Evolutionary conservation across 2,888 invertebrate species (phyloP).

Genomic region (Caenorhabditis panamensis): DNA sequence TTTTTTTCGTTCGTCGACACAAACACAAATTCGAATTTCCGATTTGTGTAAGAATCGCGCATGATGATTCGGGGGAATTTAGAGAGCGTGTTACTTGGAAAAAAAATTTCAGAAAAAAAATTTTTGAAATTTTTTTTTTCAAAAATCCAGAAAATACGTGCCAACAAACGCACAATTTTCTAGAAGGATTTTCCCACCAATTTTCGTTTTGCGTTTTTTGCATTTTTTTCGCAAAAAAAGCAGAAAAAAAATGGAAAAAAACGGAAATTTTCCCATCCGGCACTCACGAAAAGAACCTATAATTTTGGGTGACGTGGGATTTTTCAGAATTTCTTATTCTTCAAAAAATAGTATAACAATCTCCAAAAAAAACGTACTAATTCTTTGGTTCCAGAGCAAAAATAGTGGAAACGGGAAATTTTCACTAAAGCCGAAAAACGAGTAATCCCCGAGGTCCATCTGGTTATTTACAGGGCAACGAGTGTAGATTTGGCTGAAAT

Average conservation of each 20-base stretch:
- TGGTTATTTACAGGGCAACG: background rate
- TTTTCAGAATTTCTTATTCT: background rate
- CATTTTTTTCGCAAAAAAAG: background rate
- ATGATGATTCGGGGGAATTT: background rate
- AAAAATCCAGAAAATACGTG: background rate
- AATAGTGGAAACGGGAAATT: background rate
- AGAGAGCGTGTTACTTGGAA: background rate
- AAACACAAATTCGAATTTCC: slow-evolving; percentile 26
- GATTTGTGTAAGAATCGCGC: background rate
- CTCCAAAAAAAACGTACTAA: background rate
- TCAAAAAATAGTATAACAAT: no score
- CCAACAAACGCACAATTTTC: no score
- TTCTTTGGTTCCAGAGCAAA: background rate
- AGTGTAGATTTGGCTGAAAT: background rate
- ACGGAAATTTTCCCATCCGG: background rate
- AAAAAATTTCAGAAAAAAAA: background rate
- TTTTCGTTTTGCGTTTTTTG: background rate
- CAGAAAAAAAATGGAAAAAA: background rate
- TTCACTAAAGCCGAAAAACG: background rate
- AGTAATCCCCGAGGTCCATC: background rate
- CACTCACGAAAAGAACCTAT: background rate
- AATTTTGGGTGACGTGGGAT: background rate
- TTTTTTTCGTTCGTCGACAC: no score
- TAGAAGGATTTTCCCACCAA: background rate
- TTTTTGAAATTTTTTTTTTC: background rate